These are phyloP conservation scores for Erpornis zantholeuca DNA, from an alignment of 2,113 vertebrate species.

Conservation along the genomic window DNA sequence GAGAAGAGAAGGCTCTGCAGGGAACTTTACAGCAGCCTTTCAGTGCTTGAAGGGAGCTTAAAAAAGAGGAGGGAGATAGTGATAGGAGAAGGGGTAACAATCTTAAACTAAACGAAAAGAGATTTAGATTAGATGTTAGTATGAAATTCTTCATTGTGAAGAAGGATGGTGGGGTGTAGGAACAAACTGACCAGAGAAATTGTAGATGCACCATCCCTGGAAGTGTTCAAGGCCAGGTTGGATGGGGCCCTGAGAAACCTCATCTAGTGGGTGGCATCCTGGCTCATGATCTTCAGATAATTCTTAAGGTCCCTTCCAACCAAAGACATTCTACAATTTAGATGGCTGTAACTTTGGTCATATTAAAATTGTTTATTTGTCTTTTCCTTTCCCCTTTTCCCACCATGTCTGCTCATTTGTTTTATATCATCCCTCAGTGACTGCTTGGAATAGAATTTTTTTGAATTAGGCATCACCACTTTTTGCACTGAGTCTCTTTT, in stretches of 20 bases:
- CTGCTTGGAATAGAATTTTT: not conserved
- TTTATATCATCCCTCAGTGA: not conserved
- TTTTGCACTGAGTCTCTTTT: not conserved
- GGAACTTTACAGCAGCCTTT: not conserved
- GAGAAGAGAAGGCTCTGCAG: not conserved
- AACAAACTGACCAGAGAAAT: not conserved
- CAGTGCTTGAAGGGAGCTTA: not conserved
- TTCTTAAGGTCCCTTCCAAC: not conserved
- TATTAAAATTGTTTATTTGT: not conserved
- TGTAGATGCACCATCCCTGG: not conserved
- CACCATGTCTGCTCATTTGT: not conserved
- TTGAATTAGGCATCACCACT: not conserved
- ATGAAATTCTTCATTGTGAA: not conserved
- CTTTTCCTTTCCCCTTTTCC: not conserved
- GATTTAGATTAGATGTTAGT: not conserved
- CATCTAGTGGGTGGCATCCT: not conserved
- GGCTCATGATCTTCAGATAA: not conserved
- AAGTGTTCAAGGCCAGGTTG: not conserved
- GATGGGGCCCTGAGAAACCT: not conserved
- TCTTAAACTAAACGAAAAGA: not conserved
- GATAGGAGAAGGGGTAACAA: fast-evolving
- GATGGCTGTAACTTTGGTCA: not conserved
- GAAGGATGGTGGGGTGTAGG: not conserved
- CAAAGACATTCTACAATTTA: not conserved
- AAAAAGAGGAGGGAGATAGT: not conserved